Evolutionary conservation across 2,888 invertebrate genomes (phyloP), one percentile per base, ranked within the genome.

Genomic region (Troides aeacus): DNA sequence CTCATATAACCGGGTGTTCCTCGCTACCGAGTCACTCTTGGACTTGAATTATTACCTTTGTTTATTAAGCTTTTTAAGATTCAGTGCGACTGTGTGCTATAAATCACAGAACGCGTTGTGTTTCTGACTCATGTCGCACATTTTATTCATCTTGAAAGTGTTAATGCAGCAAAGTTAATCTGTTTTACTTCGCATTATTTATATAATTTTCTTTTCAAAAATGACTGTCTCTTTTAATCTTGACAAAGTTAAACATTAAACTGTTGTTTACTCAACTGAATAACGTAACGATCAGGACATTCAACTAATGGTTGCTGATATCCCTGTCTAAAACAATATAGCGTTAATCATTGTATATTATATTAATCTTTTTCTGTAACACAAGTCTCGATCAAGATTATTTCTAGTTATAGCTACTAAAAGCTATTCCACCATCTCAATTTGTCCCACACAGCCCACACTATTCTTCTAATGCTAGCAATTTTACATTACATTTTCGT

Each of bases 51-150:
- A 71, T 71, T 64, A 71, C 70, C 64, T 71, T 71, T 71, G 70
- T 71, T 71, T 71, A 71, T 71, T 71, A 71, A 71, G 64, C 70
- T 71, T 71, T 70, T 71, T 71, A 71, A 71, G 67, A 71, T 71
- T 71, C 70, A 64, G 64, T 64, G 67, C 62, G 66, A 67, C 67
- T 36, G 67, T 64, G 61, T 64, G 50, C 61, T 64, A 71, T 71
- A 71, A 71, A 71, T 71, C 70, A 71, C 57, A 42, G 62, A 62
- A 67, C 70, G 67, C 67, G 67, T 67, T 67, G 67, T 70, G 70
- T 67, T 71, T 67, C 64, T 67, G 70, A 67, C 70, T 71, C 61
- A 66, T 63, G 67, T 67, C 64, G 53, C 70, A 67, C 64, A 64
- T 64, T 71, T 64, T 67, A 67, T 68, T 67, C 64, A 71, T 64